Evolutionary conservation across 2,797 vertebrate species (phyloP).

Genomic region (Nyctalus aviator): DNA sequence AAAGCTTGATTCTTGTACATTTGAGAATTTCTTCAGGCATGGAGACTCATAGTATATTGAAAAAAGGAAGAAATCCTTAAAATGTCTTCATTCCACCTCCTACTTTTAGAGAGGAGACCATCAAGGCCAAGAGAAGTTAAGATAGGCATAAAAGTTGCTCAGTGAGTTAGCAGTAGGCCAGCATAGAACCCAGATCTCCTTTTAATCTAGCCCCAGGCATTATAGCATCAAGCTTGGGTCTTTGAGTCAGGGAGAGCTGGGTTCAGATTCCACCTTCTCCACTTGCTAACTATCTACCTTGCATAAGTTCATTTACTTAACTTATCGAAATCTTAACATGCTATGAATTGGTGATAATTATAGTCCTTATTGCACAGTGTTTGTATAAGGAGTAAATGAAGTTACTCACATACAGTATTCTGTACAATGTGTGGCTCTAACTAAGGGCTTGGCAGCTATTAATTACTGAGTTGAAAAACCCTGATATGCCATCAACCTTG

Average conservation of each 20-base stretch:
- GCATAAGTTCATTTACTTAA: not conserved
- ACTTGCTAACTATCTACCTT: not conserved
- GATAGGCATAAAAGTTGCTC: not conserved
- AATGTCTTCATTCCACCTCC: not conserved
- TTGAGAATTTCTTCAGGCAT: not conserved
- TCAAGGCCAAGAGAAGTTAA: not conserved
- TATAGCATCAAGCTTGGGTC: not conserved
- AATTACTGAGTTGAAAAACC: not conserved
- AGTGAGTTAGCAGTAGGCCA: not conserved
- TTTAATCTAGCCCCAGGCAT: not conserved
- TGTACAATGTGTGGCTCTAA: not conserved
- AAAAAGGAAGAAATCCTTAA: not conserved
- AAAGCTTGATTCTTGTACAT: not conserved
- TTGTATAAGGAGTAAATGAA: not conserved
- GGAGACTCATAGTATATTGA: not conserved
- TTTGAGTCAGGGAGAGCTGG: not conserved
- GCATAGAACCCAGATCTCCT: not conserved
- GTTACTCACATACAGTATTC: not conserved
- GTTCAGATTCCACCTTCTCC: not conserved
- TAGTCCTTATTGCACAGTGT: not conserved
- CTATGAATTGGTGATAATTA: not conserved
- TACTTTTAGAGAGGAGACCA: constrained; percentile 25
- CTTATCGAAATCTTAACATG: not conserved
- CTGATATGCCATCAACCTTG: not conserved
- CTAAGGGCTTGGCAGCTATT: not conserved